Conservation (phyloP, 2,888 invertebrate genomes). For the Sinotaia quadrata region DNA sequence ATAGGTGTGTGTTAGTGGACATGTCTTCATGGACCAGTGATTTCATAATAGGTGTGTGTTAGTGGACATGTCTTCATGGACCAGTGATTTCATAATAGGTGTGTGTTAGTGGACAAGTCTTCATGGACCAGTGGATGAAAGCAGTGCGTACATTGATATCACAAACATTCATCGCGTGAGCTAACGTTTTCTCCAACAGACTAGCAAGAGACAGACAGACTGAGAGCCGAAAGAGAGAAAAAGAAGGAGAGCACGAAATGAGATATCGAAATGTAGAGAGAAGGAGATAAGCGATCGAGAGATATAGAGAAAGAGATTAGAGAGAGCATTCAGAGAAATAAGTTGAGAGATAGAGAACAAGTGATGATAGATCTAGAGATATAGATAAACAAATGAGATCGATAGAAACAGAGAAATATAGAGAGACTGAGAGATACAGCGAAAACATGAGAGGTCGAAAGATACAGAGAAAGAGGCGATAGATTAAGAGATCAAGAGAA, state of each 20-base stretch:
- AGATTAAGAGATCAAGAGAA: not conserved
- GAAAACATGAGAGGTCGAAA: not conserved
- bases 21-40: too few relatives aligned
- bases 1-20: too few relatives aligned
- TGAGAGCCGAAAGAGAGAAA: not conserved
- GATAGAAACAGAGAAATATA: not conserved
- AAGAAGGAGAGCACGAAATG: not conserved
- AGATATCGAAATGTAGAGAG: not conserved
- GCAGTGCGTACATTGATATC: too few relatives aligned
- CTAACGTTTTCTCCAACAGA: too few relatives aligned
- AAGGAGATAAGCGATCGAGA: too few relatives aligned
- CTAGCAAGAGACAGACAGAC: not conserved
- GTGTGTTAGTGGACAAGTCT: too few relatives aligned
- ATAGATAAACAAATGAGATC: too few relatives aligned
- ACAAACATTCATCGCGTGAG: too few relatives aligned
- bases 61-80: too few relatives aligned
- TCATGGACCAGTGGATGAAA: too few relatives aligned
- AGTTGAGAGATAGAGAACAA: not conserved
- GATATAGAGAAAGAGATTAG: conserved; percentile 13
- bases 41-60: too few relatives aligned
- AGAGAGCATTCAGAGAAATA: not conserved
- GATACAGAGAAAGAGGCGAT: not conserved
- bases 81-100: too few relatives aligned
- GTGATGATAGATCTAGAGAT: not conserved
- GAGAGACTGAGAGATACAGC: conserved; percentile 7